phyloP scores from a whole-genome alignment of 2,888 invertebrate species.

The Hypselothyrea guttata region DNA sequence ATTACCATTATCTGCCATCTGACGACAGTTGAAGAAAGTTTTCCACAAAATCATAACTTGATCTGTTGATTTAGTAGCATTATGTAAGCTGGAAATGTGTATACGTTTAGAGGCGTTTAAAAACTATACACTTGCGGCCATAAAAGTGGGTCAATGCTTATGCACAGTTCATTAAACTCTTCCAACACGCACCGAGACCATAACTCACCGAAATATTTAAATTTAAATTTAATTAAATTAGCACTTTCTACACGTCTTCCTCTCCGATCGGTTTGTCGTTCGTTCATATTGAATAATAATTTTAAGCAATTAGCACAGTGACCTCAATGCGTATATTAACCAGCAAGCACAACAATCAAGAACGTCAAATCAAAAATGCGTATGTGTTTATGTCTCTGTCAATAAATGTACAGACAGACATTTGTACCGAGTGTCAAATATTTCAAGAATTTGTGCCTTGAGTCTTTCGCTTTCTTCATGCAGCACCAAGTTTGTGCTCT shows the following conservation, averaged over 20 bases:
- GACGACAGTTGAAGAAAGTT: neutral
- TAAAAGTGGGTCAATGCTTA: constrained; percentile 37
- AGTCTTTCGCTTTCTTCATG: neutral
- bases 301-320: constrained; percentile 67
- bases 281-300: constrained; percentile 71
- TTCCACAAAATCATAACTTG: too few relatives aligned
- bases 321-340: constrained; percentile 60
- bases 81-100: neutral
- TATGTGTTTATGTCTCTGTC: neutral
- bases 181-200: constrained; percentile 12
- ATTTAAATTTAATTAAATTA: constrained; percentile 71
- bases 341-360: neutral
- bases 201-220: constrained; percentile 56
- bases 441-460: neutral
- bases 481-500: constrained; percentile 2
- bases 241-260: constrained; percentile 63
- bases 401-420: neutral
- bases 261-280: constrained; percentile 16
- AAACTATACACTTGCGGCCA: neutral
- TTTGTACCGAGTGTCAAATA: too few relatives aligned
- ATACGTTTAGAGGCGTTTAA: neutral
- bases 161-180: constrained; percentile 55
- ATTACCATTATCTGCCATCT: constrained; percentile 1
- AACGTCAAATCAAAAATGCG: neutral
- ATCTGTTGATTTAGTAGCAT: neutral